Evolutionary conservation across 1,140 invertebrate genomes (phyloP).

Genomic region (Lerema accius): DNA sequence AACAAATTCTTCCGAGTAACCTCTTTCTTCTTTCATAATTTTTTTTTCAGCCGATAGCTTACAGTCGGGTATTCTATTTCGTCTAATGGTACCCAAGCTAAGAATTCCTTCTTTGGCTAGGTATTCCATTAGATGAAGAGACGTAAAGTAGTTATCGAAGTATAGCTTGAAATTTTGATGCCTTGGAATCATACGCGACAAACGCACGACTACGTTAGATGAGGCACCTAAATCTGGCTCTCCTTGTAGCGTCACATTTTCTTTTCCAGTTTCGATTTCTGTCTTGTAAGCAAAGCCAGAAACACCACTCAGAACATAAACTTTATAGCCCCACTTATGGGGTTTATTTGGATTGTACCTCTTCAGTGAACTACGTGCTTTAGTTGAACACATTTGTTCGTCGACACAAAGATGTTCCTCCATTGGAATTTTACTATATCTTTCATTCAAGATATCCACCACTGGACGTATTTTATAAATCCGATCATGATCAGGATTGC

Average conservation of each 20-base stretch:
- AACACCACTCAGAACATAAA: constrained; percentile 65
- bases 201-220: constrained; percentile 42
- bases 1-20: constrained; percentile 33
- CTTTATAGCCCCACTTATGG: constrained; percentile 53
- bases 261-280: constrained; percentile 53
- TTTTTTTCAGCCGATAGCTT: constrained; percentile 31
- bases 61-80: constrained; percentile 42
- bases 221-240: constrained; percentile 48
- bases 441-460: constrained; percentile 28
- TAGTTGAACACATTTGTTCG: constrained; percentile 53
- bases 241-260: constrained; percentile 30
- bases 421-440: constrained; percentile 32
- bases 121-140: constrained; percentile 43
- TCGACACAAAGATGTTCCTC: constrained; percentile 46
- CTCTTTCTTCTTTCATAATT: constrained; percentile 25
- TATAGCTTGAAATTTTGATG: constrained; percentile 50
- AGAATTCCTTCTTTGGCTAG: constrained; percentile 47
- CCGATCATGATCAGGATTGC: constrained; percentile 50
- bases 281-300: constrained; percentile 61
- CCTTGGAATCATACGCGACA: constrained; percentile 39
- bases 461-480: constrained; percentile 47
- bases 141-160: constrained; percentile 65
- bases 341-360: too few species aligned
- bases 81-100: constrained; percentile 37
- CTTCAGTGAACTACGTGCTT: constrained; percentile 45